A percentile compares a stretch with the other conserved stretches of the same genome.
Evolutionary conservation across 2,888 invertebrate genomes (phyloP).

Genomic region (Nomada goodeniana): DNA sequence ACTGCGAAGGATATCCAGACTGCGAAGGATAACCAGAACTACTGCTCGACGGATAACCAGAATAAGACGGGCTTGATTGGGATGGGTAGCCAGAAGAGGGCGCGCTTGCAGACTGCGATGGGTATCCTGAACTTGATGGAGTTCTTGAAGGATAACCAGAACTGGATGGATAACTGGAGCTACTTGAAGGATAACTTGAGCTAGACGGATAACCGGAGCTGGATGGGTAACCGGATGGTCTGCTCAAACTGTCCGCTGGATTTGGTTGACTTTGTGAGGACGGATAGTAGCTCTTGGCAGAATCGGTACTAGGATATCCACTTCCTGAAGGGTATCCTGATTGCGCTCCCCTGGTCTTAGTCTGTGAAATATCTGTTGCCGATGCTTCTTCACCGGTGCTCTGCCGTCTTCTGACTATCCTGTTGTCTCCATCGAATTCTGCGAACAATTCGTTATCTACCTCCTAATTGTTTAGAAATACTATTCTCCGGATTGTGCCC

Average conservation of each 20-base stretch:
- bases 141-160: slow-evolving; percentile 45
- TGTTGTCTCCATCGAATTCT: slow-evolving; percentile 75
- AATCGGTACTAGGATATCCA: slow-evolving; percentile 44
- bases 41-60: slow-evolving; percentile 36
- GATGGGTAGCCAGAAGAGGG: slow-evolving; percentile 33
- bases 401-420: slow-evolving; percentile 69
- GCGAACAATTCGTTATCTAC: slow-evolving; percentile 79
- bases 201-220: slow-evolving; percentile 50
- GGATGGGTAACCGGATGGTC: slow-evolving; percentile 51
- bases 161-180: slow-evolving; percentile 57
- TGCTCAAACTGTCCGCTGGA: slow-evolving; percentile 38
- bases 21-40: slow-evolving; percentile 42
- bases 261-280: slow-evolving; percentile 35
- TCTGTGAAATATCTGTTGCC: slow-evolving; percentile 30
- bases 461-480: slow-evolving; percentile 62
- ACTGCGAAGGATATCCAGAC: slow-evolving; percentile 50
- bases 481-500: slow-evolving; percentile 29
- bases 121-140: slow-evolving; percentile 36
- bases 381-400: slow-evolving; percentile 43
- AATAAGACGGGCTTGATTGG: slow-evolving; percentile 47
- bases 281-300: slow-evolving; percentile 45
- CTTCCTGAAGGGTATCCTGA: slow-evolving; percentile 56
- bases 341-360: slow-evolving; percentile 19
- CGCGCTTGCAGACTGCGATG: slow-evolving; percentile 12
- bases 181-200: slow-evolving; percentile 36